These are phyloP conservation scores for Pteropus alecto DNA, from an alignment of 2,113 vertebrate species.

Conservation along the genomic window DNA sequence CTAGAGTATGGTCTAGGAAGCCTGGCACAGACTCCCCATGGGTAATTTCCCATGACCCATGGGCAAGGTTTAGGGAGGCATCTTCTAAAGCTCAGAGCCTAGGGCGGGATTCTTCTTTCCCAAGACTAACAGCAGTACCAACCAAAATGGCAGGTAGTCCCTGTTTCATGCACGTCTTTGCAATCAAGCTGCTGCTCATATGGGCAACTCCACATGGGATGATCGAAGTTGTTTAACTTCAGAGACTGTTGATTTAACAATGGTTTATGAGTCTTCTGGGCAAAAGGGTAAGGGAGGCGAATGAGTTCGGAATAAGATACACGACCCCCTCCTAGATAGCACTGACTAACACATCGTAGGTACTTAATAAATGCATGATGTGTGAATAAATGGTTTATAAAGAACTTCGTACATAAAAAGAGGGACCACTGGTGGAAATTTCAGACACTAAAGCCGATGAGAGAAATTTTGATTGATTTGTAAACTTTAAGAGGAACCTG, in stretches of 20 bases:
- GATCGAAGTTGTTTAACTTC: background rate
- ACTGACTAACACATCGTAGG: background rate
- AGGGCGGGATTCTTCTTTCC: background rate
- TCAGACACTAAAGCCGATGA: background rate
- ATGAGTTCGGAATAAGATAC: background rate
- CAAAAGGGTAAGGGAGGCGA: background rate
- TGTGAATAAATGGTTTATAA: background rate
- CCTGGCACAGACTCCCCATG: background rate
- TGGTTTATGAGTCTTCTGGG: background rate
- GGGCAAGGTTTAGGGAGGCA: background rate
- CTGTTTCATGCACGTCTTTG: background rate
- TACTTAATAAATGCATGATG: background rate
- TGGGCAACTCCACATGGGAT: background rate
- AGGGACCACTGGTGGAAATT: background rate
- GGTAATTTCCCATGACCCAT: background rate
- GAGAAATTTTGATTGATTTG: background rate
- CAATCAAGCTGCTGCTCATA: background rate
- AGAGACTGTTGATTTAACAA: background rate
- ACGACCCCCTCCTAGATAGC: background rate
- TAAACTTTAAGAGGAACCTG: background rate
- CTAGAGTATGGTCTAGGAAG: background rate
- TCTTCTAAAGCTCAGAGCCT: background rate
- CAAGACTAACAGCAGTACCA: background rate
- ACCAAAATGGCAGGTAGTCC: background rate
- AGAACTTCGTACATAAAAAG: background rate